These are phyloP conservation scores for Stenodera caucasica DNA, from an alignment of 2,888 invertebrate species.

Conservation along the genomic window DNA sequence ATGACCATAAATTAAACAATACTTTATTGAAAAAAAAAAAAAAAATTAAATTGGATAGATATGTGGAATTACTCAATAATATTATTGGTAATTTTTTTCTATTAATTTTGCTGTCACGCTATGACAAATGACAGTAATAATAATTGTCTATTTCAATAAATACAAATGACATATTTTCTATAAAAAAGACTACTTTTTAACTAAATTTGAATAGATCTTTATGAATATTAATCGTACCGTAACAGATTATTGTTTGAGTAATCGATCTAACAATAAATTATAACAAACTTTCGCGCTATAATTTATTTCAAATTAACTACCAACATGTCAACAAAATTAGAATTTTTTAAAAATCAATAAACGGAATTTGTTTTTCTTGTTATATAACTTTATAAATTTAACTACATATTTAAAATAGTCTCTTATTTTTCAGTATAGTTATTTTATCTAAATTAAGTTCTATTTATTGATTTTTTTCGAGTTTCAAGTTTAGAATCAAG, in stretches of 20 bases:
- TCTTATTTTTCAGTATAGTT: neutral
- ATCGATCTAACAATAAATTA: no score
- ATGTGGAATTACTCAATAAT: no score
- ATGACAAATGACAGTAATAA: no score
- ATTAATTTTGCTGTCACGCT: no score
- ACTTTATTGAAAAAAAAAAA: no score
- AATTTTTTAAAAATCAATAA: neutral
- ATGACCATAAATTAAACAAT: no score
- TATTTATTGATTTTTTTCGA: neutral
- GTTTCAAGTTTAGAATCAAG: neutral
- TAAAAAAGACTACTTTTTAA: neutral
- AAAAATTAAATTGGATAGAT: no score
- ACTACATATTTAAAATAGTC: neutral
- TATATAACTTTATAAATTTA: neutral
- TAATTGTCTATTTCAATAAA: no score
- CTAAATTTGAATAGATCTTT: neutral
- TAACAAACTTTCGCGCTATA: neutral
- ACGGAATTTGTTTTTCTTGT: neutral
- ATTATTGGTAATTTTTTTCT: no score
- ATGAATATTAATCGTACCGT: neutral
- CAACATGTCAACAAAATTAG: neutral
- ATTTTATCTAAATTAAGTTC: neutral
- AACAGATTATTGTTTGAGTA: no score
- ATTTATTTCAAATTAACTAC: neutral
- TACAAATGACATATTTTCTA: no score